Base-by-base conservation (phyloP, 2,888 invertebrate species). In the Philaethria dido region DNA sequence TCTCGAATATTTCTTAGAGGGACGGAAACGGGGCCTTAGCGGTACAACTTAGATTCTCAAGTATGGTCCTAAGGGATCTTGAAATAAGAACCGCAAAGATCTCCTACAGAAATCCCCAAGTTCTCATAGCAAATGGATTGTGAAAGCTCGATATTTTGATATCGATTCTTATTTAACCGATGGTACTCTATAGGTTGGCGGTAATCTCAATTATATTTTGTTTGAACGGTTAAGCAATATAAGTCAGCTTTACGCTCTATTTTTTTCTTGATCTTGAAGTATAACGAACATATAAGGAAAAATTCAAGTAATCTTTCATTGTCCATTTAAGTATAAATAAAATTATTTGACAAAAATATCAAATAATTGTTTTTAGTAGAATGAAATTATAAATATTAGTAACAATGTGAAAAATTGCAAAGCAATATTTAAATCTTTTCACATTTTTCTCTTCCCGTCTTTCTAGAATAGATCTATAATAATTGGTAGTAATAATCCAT, bases 71-170 rank as follows among this genome's bases (percentile, higher is more conserved):
- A 89, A 90, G 88, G 89, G 88, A 84, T 85, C 89, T 88, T 80
- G 83, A 86, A 89, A 91, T 92, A 92, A 92, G 90, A 86, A 80
- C 82, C 84, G 81, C 78, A 75, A 81, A 81, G 83, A 86, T 88
- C 85, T 86, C 84, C 86, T 87, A 87, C 85, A 82, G 80, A 86
- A 91, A 87, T 87, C 84, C 88, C 88, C 85, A 85, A 85, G 83
- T 86, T 87, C 86, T 87, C 78, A 81, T 75, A 87, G 87, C 87
- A 92, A 92, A 92, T 92, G 92, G 91, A 88, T 90, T 91, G 92
- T 89, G 81, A 89, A 85, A 88, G 87, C 84, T 87, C 84, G 74
- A 80, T 83, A 88, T 88, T 87, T 80, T 80, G 84, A 88, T 89
- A 92, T 92, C 87, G 90, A 90, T 89, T 92, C 89, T 89, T 91